Conservation (phyloP, 2,113 vertebrate species). For the Pleuronectes platessa region DNA sequence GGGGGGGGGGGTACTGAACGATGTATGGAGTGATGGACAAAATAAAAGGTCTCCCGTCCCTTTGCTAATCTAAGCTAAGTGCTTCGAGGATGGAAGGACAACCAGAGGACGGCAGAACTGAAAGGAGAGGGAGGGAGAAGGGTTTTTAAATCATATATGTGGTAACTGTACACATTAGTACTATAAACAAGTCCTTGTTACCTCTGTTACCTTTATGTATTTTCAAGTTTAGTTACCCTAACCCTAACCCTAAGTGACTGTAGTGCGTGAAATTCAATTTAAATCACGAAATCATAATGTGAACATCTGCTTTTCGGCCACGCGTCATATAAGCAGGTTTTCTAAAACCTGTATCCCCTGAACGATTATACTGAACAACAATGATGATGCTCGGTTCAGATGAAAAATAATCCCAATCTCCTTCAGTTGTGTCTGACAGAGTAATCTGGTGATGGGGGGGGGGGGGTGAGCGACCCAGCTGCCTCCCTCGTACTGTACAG, state of each 20-base stretch:
- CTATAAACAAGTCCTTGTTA: no score
- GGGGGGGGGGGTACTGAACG: neutral
- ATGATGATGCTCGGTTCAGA: conserved; percentile 16
- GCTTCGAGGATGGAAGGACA: conserved; percentile 34
- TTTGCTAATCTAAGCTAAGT: conserved; percentile 45
- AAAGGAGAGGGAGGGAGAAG: neutral
- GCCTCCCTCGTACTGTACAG: no score
- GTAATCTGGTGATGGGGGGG: no score
- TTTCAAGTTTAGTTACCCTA: no score
- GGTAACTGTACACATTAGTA: no score
- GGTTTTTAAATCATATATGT: no score
- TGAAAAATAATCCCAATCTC: conserved; percentile 53
- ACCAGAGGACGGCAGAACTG: conserved; percentile 3
- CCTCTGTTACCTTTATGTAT: no score
- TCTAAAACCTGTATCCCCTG: no score
- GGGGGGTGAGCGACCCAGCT: no score
- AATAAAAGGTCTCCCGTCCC: conserved; percentile 22
- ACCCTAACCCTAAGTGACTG: no score
- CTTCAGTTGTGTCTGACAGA: neutral
- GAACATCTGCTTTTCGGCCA: neutral
- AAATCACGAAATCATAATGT: neutral
- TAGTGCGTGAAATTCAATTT: conserved; percentile 3
- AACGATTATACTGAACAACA: no score
- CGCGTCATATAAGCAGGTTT: no score
- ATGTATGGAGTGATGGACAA: conserved; percentile 6